Conservation (phyloP, 1,140 invertebrate species). For the Micrasema longulum region DNA sequence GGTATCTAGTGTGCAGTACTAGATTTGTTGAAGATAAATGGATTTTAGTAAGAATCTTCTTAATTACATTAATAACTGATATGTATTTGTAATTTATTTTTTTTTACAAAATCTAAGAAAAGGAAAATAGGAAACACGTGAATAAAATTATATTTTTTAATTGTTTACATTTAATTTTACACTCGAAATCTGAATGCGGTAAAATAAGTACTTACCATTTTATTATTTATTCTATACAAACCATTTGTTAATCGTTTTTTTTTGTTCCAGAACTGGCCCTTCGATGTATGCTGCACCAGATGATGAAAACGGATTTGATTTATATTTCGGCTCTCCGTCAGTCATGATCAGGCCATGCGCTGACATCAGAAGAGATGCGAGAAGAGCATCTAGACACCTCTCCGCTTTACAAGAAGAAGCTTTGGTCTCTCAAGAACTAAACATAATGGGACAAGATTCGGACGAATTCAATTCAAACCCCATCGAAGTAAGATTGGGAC, state of each 20-base stretch:
- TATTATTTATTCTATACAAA: background rate
- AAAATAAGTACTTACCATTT: too few species aligned
- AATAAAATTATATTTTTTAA: too few species aligned
- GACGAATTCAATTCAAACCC: conserved; percentile 17
- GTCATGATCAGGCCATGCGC: conserved; percentile 53
- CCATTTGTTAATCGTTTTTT: background rate
- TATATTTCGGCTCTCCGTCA: conserved; percentile 46
- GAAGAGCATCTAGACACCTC: conserved; percentile 48
- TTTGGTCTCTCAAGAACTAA: conserved; percentile 14
- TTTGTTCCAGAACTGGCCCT: conserved; percentile 42
- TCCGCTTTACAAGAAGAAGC: conserved; percentile 49
- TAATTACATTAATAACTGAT: too few species aligned
- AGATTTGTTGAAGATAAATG: too few species aligned
- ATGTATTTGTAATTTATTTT: too few species aligned
- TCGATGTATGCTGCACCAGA: conserved; percentile 52
- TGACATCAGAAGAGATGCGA: conserved; percentile 51
- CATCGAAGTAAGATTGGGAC: conserved; percentile 6
- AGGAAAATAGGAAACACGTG: too few species aligned
- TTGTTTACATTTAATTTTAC: too few species aligned
- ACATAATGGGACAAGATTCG: conserved; percentile 11
- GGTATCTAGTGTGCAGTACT: too few species aligned
- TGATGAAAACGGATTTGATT: conserved; percentile 50
- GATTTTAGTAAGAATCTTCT: too few species aligned
- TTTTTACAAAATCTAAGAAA: too few species aligned
- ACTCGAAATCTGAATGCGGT: too few species aligned